Evolutionary conservation across 2,888 invertebrate genomes (phyloP), one percentile per base, ranked within the genome.

Genomic region (Bellardia bayeri): DNA sequence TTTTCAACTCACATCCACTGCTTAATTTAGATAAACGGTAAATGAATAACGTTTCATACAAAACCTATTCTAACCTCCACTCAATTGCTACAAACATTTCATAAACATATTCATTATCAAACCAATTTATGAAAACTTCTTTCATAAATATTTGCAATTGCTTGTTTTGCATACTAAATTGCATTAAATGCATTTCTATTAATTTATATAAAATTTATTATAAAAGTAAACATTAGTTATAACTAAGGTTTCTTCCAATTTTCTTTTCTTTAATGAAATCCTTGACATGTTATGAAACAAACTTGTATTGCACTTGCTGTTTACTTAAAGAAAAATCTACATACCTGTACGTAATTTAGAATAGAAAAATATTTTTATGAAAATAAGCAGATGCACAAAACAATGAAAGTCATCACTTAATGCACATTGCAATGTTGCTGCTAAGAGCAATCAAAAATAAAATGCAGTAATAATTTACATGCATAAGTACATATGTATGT

Each of bases 211-310:
- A 23, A 45, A 64, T 37, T 64, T 80, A 5, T 7, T 72, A 3
- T 61, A 54, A 54, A 63, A 5, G 6, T 42, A 51, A 72, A 63
- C 30, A 42, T 30, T 11, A 61, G 23, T 49, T 80, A 3, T 54
- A 16, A 30, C 63, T n/a, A n/a, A n/a, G 16, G 42, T 42, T 71
- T 72, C 63, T 54, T 37, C 3, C 14, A 63, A 72, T 16, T 16
- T 23, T 49, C n/a, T 13, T 66, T 45, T 16, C 56, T 45, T 66
- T 51, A 69, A 82, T 82, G 42, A 82, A 74, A 75, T 86, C 82
- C 82, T 86, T 82, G 86, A 86, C 86, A 82, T 79, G 86, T 71
- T 51, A 64, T 49, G 49, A 76, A 78, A 71, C 64, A 40, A 74
- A 74, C 5, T 14, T 68, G 51, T 68, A 54, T 78, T 71, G 66